Evolutionary conservation across 2,888 invertebrate genomes (phyloP), one percentile per base, ranked within the genome.

Genomic region (Ophion ellenae): DNA sequence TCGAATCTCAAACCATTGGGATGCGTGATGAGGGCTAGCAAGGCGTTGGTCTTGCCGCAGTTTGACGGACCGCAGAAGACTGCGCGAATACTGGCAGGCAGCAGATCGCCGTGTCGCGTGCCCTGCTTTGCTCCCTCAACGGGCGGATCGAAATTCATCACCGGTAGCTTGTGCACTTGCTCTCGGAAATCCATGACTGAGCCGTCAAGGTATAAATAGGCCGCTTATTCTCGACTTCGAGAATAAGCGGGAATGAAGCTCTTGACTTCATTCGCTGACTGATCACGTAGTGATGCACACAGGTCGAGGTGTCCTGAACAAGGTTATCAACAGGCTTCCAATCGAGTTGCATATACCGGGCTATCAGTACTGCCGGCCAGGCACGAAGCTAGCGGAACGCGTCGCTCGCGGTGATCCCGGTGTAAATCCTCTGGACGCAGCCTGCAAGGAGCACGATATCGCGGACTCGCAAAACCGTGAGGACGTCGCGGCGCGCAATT

Each of bases 361-460:
- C 24, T 24, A 24, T 24, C 24, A 24, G 24, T 24, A 24, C 1
- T 24, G 24, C 24, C 1, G 24, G 24, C 24, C 24, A 24, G 24
- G 24, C 24, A 24, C 24, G 17, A 90, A 90, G 81, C 74, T 92
- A 74, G 57, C 86, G 53, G 83, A 90, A 80, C 81, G 92, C 24
- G 6, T 36, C 36, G 36, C 36, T 36, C 36, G 36, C 36, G 36
- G 36, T 36, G 36, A 36, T 36, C 36, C 73, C 7, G 80, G 66
- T 57, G 40, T 77, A 9, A 77, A 94, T 88, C 80, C 81, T 5
- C 84, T 93, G 45, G 93, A 93, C 87, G 81, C 74, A 24, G 91
- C 91, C 20, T 92, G 92, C 81, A 91, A 91, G 83, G 81, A 90
- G 20, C 92, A 92, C 87, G 93, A 93, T 87, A 92, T 92, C 64